phyloP scores from a whole-genome alignment of 1,140 invertebrate species.

The Aphaenogaster ashmeadi region DNA sequence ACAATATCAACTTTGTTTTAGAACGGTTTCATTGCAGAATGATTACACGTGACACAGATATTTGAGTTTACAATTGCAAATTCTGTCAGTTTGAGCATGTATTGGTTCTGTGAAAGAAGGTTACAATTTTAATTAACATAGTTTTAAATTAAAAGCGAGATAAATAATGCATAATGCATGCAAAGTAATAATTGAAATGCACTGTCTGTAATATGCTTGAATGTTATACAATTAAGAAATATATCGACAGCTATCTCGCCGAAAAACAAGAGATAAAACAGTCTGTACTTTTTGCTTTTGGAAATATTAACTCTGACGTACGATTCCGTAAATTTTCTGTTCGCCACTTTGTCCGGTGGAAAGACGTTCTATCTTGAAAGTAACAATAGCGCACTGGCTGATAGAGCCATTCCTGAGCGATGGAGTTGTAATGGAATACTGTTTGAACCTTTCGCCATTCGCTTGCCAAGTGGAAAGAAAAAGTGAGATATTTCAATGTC shows the following conservation, averaged over 20 bases:
- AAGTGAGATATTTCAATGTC: conserved; percentile 62
- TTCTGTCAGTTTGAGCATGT: conserved; percentile 6
- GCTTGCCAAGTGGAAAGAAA: conserved; percentile 55
- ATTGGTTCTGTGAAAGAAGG: not conserved
- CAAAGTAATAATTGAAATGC: not conserved
- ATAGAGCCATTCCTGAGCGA: conserved; percentile 51
- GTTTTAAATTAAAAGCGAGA: not conserved
- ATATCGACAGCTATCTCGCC: not conserved
- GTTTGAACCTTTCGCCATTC: conserved; percentile 48
- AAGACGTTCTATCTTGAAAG: conserved; percentile 26
- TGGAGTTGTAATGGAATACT: conserved; percentile 60
- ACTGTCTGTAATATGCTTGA: not conserved
- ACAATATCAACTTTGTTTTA: conserved; percentile 10
- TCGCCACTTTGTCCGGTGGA: conserved; percentile 11
- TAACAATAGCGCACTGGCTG: conserved; percentile 35
- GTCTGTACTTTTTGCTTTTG: not conserved
- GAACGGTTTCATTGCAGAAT: not conserved
- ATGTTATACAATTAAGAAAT: conserved; percentile 15
- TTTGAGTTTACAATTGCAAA: not conserved
- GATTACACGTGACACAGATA: not conserved
- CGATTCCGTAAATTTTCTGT: conserved; percentile 16
- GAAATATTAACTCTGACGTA: not conserved
- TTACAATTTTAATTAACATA: conserved; percentile 32
- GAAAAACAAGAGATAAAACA: not conserved
- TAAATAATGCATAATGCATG: not conserved